Evolutionary conservation across 2,888 invertebrate species (phyloP), one percentile per base, ranked within the genome.

Genomic region (Erebia ligea): DNA sequence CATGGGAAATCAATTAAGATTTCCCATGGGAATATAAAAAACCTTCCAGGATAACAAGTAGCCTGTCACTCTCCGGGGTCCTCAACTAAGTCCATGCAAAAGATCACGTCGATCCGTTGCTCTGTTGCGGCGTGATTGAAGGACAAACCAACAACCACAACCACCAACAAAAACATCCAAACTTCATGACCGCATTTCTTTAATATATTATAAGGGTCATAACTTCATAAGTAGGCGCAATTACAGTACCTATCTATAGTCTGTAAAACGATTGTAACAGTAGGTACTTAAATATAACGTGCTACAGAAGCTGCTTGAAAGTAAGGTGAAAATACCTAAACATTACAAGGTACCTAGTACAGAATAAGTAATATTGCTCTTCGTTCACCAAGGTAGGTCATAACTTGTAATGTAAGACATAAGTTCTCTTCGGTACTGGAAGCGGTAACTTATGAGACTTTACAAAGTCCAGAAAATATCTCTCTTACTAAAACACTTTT

Each of bases 401-500:
- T 54, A 56, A 56, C 40, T 56, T 54, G 40, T 19, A 42, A 56
- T 42, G 48, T 21, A 48, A 48, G 62, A 62, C 48, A 62, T 62
- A 62, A 62, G 62, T 62, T 62, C 62, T 21, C 62, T 62, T 15
- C 19, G 62, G 45, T 13, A 62, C 62, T 48, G 19, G 13, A 45
- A 62, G 48, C 62, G 15, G 62, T 25, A 62, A 62, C 21, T 48
- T 62, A 62, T 21, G 48, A 48, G 21, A 62, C 62, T 62, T 62
- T 62, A 48, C 48, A 62, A 62, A 48, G 62, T 62, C 62, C 62
- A 62, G 62, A 48, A 62, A 48, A 62, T 62, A 62, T 48, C 48
- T 61, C 61, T 45, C 48, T 62, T 48, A 21, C 48, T 62, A 15
- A 45, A 62, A 62, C 45, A 62, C 62, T 48, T 61, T 61, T 59